phyloP scores from a whole-genome alignment of 2,113 vertebrate species.

The Cisticola juncidis region DNA sequence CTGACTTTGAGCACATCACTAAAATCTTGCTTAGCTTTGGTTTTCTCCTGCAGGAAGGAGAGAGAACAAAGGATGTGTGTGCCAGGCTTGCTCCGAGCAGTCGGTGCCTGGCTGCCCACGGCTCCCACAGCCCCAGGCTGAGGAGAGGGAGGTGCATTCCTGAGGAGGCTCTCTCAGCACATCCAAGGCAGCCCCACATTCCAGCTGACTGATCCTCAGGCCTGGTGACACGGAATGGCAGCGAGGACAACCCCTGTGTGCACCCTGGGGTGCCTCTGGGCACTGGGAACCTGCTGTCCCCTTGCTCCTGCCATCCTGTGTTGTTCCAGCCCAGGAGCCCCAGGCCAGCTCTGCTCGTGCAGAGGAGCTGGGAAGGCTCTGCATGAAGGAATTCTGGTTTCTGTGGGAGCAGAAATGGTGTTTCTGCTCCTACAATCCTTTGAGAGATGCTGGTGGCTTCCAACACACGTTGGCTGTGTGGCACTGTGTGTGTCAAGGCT shows the following conservation, averaged over 20 bases:
- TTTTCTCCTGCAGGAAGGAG: constrained; percentile 9
- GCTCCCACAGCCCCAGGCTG: not conserved
- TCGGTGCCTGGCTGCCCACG: not conserved
- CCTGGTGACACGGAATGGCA: not conserved
- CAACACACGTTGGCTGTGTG: not conserved
- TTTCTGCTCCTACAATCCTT: not conserved
- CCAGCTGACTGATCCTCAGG: not conserved
- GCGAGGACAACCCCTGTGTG: not conserved
- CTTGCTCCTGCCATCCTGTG: not conserved
- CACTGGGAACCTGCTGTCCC: not conserved
- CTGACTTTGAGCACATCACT: constrained; percentile 35
- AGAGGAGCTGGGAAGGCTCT: not conserved
- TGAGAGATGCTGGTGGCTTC: not conserved
- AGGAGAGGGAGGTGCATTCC: not conserved
- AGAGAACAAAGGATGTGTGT: constrained; percentile 11
- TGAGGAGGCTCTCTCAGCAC: not conserved
- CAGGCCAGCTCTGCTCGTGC: not conserved
- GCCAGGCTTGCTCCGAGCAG: not conserved
- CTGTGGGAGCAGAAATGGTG: too few relatives aligned
- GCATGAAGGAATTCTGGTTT: not conserved
- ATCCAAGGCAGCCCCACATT: not conserved
- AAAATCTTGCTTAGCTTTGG: constrained; percentile 39
- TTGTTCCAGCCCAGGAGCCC: not conserved
- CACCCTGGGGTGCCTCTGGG: constrained; percentile 5
- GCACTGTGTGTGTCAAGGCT: not conserved